phyloP scores from a whole-genome alignment of 2,797 vertebrate species.

The Buceros bicornis region DNA sequence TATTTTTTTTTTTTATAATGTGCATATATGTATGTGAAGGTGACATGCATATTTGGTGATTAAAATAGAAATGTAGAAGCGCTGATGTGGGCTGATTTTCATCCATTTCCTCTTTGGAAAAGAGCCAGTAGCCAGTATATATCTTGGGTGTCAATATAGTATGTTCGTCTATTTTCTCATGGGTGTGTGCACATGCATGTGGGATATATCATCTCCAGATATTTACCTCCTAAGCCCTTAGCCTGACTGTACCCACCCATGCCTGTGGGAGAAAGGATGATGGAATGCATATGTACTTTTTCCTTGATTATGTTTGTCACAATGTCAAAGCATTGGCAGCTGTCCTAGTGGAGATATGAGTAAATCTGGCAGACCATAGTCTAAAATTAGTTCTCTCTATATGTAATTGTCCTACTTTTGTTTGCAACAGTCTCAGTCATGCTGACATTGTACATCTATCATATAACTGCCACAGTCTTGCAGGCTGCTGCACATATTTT shows the following conservation, averaged over 20 bases:
- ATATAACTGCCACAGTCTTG: not conserved
- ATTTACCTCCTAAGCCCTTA: not conserved
- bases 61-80: not conserved
- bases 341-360: slow-evolving; percentile 3
- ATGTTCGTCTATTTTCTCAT: not conserved
- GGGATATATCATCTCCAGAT: not conserved
- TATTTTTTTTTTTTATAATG: not conserved
- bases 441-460: not conserved
- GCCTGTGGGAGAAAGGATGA: not conserved
- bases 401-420: not conserved
- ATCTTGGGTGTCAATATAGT: not conserved
- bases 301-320: not conserved
- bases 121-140: not conserved
- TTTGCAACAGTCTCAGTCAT: not conserved
- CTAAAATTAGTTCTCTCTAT: slow-evolving; percentile 39
- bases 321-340: slow-evolving; percentile 41
- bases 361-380: slow-evolving; percentile 25
- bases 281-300: not conserved
- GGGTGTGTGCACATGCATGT: fast-evolving
- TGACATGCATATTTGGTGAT: not conserved
- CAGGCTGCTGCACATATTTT: not conserved
- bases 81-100: not conserved
- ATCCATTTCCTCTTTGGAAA: not conserved
- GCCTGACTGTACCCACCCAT: not conserved
- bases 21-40: not conserved